These are phyloP conservation scores for Zootoca vivipara DNA, from an alignment of 2,113 vertebrate genomes.

Conservation along the genomic window DNA sequence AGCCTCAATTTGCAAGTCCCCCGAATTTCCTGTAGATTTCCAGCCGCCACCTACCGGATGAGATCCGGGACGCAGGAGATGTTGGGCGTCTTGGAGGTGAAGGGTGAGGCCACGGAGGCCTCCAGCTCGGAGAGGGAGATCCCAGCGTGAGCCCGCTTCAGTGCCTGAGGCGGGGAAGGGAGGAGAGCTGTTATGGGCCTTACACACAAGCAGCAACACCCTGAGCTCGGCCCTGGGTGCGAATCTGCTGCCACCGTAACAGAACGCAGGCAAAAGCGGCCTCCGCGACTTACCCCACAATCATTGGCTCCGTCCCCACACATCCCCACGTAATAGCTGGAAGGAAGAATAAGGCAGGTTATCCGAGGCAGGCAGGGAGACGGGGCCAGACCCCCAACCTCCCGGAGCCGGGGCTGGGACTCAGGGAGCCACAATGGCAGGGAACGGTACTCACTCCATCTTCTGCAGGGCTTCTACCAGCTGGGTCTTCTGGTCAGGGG, in stretches of 20 bases:
- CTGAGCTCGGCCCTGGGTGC: neutral
- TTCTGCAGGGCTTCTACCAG: slow-evolving; percentile 61
- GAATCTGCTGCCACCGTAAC: neutral
- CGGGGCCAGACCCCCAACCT: neutral
- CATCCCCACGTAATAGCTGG: slow-evolving; percentile 66
- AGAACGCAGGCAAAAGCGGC: neutral
- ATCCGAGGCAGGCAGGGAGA: neutral
- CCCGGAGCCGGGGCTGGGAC: neutral
- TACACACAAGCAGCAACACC: neutral
- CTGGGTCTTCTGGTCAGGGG: slow-evolving; percentile 66
- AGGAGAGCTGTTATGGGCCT: neutral
- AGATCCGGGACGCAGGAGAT: slow-evolving; percentile 65
- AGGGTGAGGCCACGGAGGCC: slow-evolving; percentile 65
- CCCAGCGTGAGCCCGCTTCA: slow-evolving; percentile 60
- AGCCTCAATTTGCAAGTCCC: neutral
- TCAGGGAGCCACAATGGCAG: fast-evolving
- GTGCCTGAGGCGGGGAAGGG: slow-evolving; percentile 28
- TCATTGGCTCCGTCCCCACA: slow-evolving; percentile 68
- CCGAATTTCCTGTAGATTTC: neutral
- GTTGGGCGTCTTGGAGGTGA: slow-evolving; percentile 61
- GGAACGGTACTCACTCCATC: slow-evolving; percentile 51
- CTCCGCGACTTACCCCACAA: slow-evolving; percentile 55
- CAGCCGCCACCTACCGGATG: slow-evolving; percentile 48
- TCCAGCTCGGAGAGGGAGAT: slow-evolving; percentile 66
- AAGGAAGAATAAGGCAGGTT: neutral